These are phyloP conservation scores for Macquaria australasica DNA, from an alignment of 2,113 vertebrate species.

Conservation along the genomic window DNA sequence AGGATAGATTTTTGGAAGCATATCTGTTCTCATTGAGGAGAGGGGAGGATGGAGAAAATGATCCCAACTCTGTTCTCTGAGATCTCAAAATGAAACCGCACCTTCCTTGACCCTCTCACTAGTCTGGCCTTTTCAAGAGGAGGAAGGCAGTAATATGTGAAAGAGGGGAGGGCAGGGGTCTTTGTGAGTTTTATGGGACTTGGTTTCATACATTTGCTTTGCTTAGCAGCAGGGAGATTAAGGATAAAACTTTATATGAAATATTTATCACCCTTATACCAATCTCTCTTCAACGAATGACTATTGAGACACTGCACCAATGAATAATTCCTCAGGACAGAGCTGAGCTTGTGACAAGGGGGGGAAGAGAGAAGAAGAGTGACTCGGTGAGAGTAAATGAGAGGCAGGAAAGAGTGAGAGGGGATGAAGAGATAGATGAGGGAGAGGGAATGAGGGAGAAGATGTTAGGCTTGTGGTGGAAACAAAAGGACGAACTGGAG, in stretches of 20 bases:
- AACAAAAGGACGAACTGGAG: constrained; percentile 39
- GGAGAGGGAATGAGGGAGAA: constrained; percentile 19
- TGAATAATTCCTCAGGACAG: constrained; percentile 78
- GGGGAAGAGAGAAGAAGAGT: not conserved
- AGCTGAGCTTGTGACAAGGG: constrained; percentile 24
- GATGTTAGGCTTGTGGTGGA: constrained; percentile 27
- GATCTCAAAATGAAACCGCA: constrained; percentile 69
- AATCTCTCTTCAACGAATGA: constrained; percentile 64
- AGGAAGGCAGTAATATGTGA: constrained; percentile 31
- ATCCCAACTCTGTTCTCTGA: constrained; percentile 44
- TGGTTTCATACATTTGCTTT: constrained; percentile 64
- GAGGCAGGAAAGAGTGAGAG: constrained; percentile 10
- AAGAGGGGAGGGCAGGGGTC: constrained; percentile 8
- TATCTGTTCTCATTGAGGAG: constrained; percentile 16
- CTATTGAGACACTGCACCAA: constrained; percentile 68
- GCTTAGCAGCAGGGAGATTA: constrained; percentile 65
- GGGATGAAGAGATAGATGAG: constrained; percentile 19
- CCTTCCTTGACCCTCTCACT: constrained; percentile 54
- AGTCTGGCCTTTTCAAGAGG: constrained; percentile 64
- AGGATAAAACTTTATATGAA: constrained; percentile 76
- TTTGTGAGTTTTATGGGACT: constrained; percentile 49
- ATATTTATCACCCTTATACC: constrained; percentile 78
- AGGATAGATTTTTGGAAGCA: constrained; percentile 10
- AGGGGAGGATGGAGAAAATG: constrained; percentile 8
- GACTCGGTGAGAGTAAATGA: constrained; percentile 46